These are phyloP conservation scores for Thyatira batis DNA, from an alignment of 2,888 invertebrate genomes.

Conservation along the genomic window DNA sequence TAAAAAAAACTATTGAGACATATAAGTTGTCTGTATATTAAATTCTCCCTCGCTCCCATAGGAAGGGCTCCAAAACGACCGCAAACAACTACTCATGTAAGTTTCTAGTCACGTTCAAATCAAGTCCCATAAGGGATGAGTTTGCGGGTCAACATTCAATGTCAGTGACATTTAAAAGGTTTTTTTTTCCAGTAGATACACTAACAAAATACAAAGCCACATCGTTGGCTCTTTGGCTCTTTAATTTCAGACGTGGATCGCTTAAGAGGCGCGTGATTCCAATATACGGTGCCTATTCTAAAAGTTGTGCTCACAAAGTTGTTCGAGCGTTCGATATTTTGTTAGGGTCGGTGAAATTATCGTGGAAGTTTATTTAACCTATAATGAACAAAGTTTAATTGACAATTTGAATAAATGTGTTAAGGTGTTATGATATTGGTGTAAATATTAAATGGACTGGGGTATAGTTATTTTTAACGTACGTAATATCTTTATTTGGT, in stretches of 20 bases:
- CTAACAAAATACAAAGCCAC: conserved; percentile 50
- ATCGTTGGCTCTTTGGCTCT: conserved; percentile 52
- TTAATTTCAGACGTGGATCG: conserved; percentile 68
- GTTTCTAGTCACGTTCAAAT: conserved; percentile 66
- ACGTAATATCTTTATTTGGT: no score
- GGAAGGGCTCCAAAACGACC: conserved; percentile 59
- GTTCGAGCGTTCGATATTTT: background rate
- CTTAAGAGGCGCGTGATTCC: conserved; percentile 50
- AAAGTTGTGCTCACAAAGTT: conserved; percentile 3
- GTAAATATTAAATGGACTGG: no score
- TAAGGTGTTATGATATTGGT: no score
- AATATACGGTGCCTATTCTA: conserved; percentile 35
- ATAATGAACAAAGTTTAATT: background rate
- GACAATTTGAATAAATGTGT: background rate
- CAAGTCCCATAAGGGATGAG: conserved; percentile 62
- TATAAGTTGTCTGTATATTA: conserved; percentile 42
- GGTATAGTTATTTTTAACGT: no score
- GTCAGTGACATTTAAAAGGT: conserved; percentile 44
- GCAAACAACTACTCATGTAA: conserved; percentile 50
- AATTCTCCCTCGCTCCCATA: conserved; percentile 45
- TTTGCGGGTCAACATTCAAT: conserved; percentile 64
- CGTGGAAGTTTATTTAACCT: background rate
- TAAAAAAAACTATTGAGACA: conserved; percentile 32
- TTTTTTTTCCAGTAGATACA: conserved; percentile 46
- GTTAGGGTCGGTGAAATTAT: background rate